A percentile compares a stretch with the other conserved stretches of the same genome.
Conservation (phyloP, 2,888 invertebrate genomes). For the Ecdyonurus torrentis region DNA sequence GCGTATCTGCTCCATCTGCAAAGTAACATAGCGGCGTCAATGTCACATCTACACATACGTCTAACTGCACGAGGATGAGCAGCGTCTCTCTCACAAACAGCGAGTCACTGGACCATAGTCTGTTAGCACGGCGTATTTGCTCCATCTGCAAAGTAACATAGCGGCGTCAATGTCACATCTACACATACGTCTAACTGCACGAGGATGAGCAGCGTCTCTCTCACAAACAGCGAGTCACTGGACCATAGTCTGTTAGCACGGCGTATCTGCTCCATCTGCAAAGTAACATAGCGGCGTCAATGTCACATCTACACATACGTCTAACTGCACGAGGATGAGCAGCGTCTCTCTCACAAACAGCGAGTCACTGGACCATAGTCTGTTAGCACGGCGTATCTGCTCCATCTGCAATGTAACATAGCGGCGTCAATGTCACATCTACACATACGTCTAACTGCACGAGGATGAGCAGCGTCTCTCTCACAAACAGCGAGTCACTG, state of each 20-base stretch:
- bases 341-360: slow-evolving; percentile 77
- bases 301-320: background rate
- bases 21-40: too few relatives aligned
- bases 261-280: slow-evolving; percentile 92
- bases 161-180: too few relatives aligned
- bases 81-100: slow-evolving; percentile 77
- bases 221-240: slow-evolving; percentile 80
- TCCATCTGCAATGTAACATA: too few relatives aligned
- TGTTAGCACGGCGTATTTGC: slow-evolving; percentile 79
- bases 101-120: slow-evolving; percentile 84
- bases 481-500: slow-evolving; percentile 80
- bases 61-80: slow-evolving; percentile 55
- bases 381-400: slow-evolving; percentile 79
- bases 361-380: slow-evolving; percentile 84
- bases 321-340: slow-evolving; percentile 54
- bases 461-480: slow-evolving; percentile 76
- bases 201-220: slow-evolving; percentile 76
- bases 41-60: too few relatives aligned
- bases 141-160: too few relatives aligned
- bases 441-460: slow-evolving; percentile 26
- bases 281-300: too few relatives aligned
- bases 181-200: slow-evolving; percentile 26
- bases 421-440: too few relatives aligned
- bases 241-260: slow-evolving; percentile 83
- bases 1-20: slow-evolving; percentile 85